Conservation (phyloP, 2,888 invertebrate species). For the Tenodera sinensis region DNA sequence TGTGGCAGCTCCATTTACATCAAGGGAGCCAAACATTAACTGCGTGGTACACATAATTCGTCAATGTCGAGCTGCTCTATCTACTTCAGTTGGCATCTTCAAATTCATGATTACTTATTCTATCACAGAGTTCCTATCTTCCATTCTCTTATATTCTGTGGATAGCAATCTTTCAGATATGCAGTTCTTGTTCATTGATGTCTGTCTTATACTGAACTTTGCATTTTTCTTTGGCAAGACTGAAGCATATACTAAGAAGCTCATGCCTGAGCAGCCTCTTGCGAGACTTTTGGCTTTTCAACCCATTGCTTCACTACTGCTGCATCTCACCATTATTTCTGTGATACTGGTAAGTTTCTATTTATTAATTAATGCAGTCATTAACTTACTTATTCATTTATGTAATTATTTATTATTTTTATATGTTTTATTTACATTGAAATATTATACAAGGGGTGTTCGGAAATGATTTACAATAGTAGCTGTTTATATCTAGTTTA, state of each 20-base stretch:
- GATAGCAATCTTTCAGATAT: slow-evolving; percentile 59
- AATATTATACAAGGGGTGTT: no score
- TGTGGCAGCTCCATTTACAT: slow-evolving; percentile 53
- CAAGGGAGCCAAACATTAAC: slow-evolving; percentile 47
- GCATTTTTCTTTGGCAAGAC: slow-evolving; percentile 64
- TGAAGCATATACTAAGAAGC: slow-evolving; percentile 46
- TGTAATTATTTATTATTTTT: no score
- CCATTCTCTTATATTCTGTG: slow-evolving; percentile 58
- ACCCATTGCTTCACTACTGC: slow-evolving; percentile 51
- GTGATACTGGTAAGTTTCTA: slow-evolving; percentile 37
- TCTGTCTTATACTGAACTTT: slow-evolving; percentile 58
- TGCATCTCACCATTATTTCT: slow-evolving; percentile 51
- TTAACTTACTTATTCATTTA: no score
- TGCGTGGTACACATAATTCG: slow-evolving; percentile 48
- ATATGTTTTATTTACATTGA: no score
- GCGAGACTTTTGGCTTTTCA: slow-evolving; percentile 51
- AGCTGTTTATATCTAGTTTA: no score
- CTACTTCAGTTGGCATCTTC: slow-evolving; percentile 59
- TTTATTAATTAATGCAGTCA: background rate
- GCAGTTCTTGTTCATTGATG: slow-evolving; percentile 65
- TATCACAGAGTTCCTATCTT: slow-evolving; percentile 53
- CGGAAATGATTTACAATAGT: no score
- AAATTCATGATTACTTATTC: slow-evolving; percentile 63
- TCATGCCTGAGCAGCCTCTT: slow-evolving; percentile 53
- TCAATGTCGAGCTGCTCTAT: slow-evolving; percentile 53